Evolutionary conservation across 1,140 invertebrate genomes (phyloP), one percentile per base, ranked within the genome.

Genomic region (Drosophila pectinifera): DNA sequence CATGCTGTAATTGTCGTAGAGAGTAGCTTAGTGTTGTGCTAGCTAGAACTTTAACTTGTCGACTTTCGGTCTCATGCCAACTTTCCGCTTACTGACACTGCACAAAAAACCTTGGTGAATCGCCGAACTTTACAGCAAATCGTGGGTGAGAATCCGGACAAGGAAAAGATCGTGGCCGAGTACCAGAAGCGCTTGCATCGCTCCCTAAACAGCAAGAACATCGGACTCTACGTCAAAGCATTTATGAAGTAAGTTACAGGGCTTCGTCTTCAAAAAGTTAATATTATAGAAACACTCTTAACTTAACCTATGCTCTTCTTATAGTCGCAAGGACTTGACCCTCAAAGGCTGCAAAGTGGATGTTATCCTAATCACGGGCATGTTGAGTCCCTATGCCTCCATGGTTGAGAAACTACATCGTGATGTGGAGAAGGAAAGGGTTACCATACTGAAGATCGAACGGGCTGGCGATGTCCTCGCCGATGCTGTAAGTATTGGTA

Each of bases 141-240:
- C 63, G 80, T 92, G 46, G 91, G 92, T 39, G 92, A 92, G 63
- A 92, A 92, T 78, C 91, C 94, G 81, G 95, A 94, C 79, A 96
- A 95, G 78, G 96, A 97, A 70, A 95, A 95, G 62, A 95, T 96
- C 46, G 95, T 97, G 74, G 92, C 94, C 59, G 95, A 96, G 77
- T 98, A 96, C 93, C 94, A 97, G 63, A 95, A 95, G 46, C 94
- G 96, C 38, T 94, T 98, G 56, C 95, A 96, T 74, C 95, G 96
- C 24, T 95, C 96, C 57, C 95, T 98, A 58, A 98, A 98, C 93
- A 94, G 96, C 28, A 95, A 95, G 86, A 98, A 98, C 92, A 94
- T 98, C 58, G 95, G 96, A 81, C 94, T 94, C 84, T 98, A 96
- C 90, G 96, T 97, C 14, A 94, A 96, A 80, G 94, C 96, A 26